Evolutionary conservation across 2,797 vertebrate species (phyloP), one percentile per base, ranked within the genome.

Genomic region (Protosalanx chinensis): DNA sequence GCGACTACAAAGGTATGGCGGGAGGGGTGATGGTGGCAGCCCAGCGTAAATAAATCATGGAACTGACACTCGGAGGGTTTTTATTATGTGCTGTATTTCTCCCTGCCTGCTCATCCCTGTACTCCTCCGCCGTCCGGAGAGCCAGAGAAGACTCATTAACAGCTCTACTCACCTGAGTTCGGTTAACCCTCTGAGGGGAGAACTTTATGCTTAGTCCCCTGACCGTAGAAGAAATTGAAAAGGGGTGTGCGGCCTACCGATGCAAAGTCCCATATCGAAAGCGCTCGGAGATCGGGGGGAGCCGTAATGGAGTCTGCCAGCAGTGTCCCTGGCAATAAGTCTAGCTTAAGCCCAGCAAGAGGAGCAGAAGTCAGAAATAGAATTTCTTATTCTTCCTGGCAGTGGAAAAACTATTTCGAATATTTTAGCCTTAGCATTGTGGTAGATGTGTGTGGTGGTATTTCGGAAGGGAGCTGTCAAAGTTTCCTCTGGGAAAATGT

Each of bases 1-100:
- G 95, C 58, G 96, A 98, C 90, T 98, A 98, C 87, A 92, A 97
- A 94, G 96, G 97, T 98, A 92, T 64, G 83, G 77, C 79, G 79
- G 81, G 35, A 97, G 94, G 96, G 97, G 98, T 63, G 83, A 75
- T 79, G 79, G 81, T 60, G 69, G 46, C 60, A 78, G 79, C 73
- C 75, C 72, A 61, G 79, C 85, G 85, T 89, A 84, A 90, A 91
- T 88, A 88, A 89, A 76, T 88, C 81, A 88, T 87, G 68, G 72
- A 64, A 64, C 64, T 37, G 35, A 37, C 60, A 76, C 76, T 77
- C 70, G 81, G 76, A 79, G 85, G 76, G 75, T 83, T 82, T 67
- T 86, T 86, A 89, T 89, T 81, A 81, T 86, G 81, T 75, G 77
- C 84, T 58, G 76, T 86, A 79, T 85, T 85, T 85, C 80, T 77